These are phyloP conservation scores for Ditula angustiorana DNA, from an alignment of 2,888 invertebrate species.

Conservation along the genomic window DNA sequence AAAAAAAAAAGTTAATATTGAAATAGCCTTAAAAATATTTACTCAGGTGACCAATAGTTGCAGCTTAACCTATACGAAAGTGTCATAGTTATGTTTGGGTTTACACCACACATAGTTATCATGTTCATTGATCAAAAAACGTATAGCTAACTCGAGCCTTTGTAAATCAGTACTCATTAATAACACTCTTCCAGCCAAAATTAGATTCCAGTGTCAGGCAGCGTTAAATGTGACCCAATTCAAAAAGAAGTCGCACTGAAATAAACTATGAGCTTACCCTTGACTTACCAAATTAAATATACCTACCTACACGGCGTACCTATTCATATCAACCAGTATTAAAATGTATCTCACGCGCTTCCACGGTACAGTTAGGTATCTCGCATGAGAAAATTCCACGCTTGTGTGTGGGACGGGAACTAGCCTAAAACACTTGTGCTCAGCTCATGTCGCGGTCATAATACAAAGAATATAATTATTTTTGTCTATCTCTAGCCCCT, in stretches of 20 bases:
- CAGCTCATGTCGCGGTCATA: background rate
- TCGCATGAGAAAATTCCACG: constrained; percentile 16
- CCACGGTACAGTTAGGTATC: constrained; percentile 14
- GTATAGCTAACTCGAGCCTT: background rate
- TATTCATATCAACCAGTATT: background rate
- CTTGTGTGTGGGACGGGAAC: constrained; percentile 3
- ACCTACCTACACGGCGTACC: background rate
- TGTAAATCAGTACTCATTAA: background rate
- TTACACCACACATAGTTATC: background rate
- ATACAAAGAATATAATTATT: background rate
- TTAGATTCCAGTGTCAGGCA: constrained; percentile 33
- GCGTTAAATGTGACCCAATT: constrained; percentile 45
- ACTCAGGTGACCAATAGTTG: background rate
- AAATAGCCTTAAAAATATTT: background rate
- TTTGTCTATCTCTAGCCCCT: background rate
- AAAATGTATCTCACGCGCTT: background rate
- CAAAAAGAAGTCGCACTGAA: constrained; percentile 27
- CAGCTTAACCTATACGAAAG: background rate
- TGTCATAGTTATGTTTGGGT: background rate
- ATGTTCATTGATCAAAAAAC: background rate
- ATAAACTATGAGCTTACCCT: constrained; percentile 42
- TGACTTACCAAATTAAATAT: constrained; percentile 16
- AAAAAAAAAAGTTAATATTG: background rate
- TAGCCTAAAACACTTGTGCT: background rate
- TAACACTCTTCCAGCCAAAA: constrained; percentile 13